Evolutionary conservation across 2,888 invertebrate genomes (phyloP).

Genomic region (Mythimna lalbum): DNA sequence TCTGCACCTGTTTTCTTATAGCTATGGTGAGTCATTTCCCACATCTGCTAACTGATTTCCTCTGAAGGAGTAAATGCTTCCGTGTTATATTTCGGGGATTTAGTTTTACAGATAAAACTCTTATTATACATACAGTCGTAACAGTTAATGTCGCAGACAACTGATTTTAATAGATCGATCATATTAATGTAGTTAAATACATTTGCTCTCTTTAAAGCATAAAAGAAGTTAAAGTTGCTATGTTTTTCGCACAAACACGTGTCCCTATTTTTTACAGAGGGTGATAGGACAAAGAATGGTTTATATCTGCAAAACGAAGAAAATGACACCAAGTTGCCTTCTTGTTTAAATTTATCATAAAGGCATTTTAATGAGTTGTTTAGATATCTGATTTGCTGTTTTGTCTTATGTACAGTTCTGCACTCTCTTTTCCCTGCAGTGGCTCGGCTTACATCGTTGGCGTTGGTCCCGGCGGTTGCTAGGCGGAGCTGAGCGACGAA

Average conservation of each 20-base stretch:
- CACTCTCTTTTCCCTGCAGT: no score
- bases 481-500: no score
- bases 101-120: slow-evolving; percentile 5
- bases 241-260: slow-evolving; percentile 15
- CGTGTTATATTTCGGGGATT: slow-evolving; percentile 1
- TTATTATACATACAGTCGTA: slow-evolving; percentile 5
- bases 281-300: background rate
- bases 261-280: slow-evolving; percentile 9
- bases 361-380: no score
- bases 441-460: no score
- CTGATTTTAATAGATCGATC: slow-evolving; percentile 9
- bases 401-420: no score
- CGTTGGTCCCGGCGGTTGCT: no score
- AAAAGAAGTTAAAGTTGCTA: background rate
- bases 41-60: slow-evolving; percentile 11
- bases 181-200: slow-evolving; percentile 12
- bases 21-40: slow-evolving; percentile 1
- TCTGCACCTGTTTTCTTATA: slow-evolving; percentile 9
- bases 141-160: slow-evolving; percentile 3
- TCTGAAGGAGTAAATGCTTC: background rate
- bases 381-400: no score
- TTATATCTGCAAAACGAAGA: slow-evolving; percentile 7
- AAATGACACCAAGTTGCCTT: slow-evolving; percentile 1
- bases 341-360: slow-evolving; percentile 14
- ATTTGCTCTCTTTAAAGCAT: background rate